Evolutionary conservation across 2,797 vertebrate species (phyloP).

Genomic region (Clarias fuscus): DNA sequence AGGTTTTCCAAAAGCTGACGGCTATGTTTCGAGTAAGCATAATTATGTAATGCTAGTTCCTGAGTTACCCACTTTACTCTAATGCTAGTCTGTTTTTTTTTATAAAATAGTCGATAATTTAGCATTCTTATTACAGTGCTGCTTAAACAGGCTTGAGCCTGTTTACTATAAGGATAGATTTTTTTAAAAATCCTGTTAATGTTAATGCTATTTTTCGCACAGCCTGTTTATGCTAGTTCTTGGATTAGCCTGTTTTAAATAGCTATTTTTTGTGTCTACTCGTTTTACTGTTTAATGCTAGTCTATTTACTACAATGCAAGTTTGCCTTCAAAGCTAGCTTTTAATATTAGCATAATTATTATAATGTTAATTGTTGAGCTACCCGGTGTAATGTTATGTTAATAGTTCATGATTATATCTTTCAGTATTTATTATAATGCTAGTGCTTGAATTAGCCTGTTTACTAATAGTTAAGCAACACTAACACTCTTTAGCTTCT

Average conservation of each 20-base stretch:
- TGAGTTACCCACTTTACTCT: background rate
- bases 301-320: no score
- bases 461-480: background rate
- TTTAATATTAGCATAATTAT: background rate
- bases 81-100: background rate
- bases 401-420: background rate
- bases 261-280: no score
- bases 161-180: background rate
- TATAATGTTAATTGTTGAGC: background rate
- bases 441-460: background rate
- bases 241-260: no score
- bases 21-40: background rate
- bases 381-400: background rate
- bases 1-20: background rate
- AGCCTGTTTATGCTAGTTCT: no score
- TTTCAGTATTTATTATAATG: background rate
- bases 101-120: background rate
- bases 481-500: no score
- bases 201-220: no score
- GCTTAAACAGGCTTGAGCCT: background rate
- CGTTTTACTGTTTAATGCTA: no score
- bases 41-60: background rate
- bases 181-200: no score
- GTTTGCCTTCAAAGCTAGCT: no score
- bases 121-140: background rate